Percentiles rank a stretch among this genome's conserved stretches.
phyloP scores from a whole-genome alignment of 2,113 vertebrate species.

The Strigops habroptila region DNA sequence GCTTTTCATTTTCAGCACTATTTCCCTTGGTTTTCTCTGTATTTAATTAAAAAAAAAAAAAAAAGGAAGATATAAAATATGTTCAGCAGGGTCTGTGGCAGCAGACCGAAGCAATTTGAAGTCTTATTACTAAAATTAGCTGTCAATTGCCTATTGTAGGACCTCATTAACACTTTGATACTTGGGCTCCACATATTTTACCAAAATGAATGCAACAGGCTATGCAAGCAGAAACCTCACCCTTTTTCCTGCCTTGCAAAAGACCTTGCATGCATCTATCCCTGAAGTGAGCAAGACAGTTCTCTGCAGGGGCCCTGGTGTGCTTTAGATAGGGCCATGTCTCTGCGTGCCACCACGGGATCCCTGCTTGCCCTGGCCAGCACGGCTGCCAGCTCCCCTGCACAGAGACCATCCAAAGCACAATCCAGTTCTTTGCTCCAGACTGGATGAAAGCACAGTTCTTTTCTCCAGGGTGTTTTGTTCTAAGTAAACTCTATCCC shows the following conservation, averaged over 20 bases:
- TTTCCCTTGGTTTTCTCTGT: neutral
- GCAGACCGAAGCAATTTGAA: neutral
- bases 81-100: neutral
- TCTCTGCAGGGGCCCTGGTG: neutral
- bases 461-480: slow-evolving; percentile 12
- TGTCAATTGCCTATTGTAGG: neutral
- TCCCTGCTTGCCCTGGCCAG: neutral
- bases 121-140: neutral
- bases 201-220: neutral
- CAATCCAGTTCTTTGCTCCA: neutral
- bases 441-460: neutral
- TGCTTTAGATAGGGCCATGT: neutral
- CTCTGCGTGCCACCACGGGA: fast-evolving
- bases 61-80: neutral
- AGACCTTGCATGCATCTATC: neutral
- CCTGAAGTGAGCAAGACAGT: neutral
- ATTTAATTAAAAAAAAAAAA: neutral
- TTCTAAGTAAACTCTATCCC: neutral
- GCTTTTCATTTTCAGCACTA: neutral
- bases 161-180: neutral
- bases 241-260: neutral
- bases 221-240: neutral
- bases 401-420: neutral
- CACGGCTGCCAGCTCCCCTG: neutral
- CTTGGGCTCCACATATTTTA: neutral